These are phyloP conservation scores for Eutolmus rufibarbis DNA, from an alignment of 2,888 invertebrate genomes.

Conservation along the genomic window DNA sequence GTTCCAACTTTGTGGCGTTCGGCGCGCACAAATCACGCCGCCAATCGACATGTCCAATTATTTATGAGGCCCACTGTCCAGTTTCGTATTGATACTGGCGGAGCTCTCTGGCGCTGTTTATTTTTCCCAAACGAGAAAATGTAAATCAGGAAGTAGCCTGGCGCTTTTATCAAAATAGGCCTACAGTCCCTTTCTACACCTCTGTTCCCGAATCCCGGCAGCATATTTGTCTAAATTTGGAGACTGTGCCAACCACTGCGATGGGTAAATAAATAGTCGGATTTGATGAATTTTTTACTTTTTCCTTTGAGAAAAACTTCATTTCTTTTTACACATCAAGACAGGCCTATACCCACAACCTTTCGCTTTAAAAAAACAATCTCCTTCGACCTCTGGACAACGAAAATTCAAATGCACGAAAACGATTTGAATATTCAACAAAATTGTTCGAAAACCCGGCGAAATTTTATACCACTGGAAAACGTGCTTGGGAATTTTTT, in stretches of 20 bases:
- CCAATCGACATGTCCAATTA: constrained; percentile 18
- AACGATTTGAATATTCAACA: neutral
- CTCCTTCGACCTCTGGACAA: neutral
- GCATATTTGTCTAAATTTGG: neutral
- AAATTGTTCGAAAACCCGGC: neutral
- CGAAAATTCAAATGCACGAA: neutral
- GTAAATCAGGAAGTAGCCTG: constrained; percentile 2
- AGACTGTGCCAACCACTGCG: neutral
- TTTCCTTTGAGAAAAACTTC: neutral
- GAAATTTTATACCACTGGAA: neutral
- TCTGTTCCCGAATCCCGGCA: neutral
- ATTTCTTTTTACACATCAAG: neutral
- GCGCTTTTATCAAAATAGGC: neutral
- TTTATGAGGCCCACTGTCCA: neutral
- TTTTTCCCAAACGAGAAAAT: neutral
- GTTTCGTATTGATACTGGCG: neutral
- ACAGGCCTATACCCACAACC: neutral
- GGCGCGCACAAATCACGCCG: neutral
- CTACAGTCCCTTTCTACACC: neutral
- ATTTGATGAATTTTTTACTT: neutral
- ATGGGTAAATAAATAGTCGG: neutral
- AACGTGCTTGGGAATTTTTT: neutral
- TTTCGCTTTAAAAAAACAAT: neutral
- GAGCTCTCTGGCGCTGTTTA: neutral
- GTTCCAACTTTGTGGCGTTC: neutral